Evolutionary conservation across 2,113 vertebrate genomes (phyloP).

Genomic region (Oostethus manadensis): DNA sequence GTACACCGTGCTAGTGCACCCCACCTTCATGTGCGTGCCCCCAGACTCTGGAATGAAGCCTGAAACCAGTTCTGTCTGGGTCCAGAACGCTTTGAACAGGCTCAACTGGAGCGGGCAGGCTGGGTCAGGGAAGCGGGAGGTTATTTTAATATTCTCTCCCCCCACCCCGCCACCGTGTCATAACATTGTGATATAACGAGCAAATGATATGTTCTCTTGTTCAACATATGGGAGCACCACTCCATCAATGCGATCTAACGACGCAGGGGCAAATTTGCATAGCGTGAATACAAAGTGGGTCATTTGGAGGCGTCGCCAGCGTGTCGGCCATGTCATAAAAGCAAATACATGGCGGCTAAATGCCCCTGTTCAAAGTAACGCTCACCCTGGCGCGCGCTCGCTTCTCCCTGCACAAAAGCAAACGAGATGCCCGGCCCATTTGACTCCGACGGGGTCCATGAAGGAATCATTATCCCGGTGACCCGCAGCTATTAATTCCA

Average conservation of each 20-base stretch:
- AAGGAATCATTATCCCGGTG: constrained; percentile 72
- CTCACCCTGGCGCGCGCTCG: constrained; percentile 58
- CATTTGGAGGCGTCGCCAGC: constrained; percentile 64
- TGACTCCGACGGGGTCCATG: constrained; percentile 67
- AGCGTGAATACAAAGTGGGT: constrained; percentile 72
- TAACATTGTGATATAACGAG: constrained; percentile 50
- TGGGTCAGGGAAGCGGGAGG: not conserved
- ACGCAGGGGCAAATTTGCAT: constrained; percentile 62
- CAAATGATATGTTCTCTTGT: constrained; percentile 57
- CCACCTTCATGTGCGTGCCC: not conserved
- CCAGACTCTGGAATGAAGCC: constrained; percentile 16
- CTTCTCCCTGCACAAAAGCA: constrained; percentile 32
- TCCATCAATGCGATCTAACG: constrained; percentile 58
- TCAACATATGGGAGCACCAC: constrained; percentile 49
- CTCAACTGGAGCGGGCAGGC: constrained; percentile 19
- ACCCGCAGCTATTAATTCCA: constrained; percentile 71
- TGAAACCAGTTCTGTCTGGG: constrained; percentile 3
- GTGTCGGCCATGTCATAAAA: constrained; percentile 57
- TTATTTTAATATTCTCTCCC: not conserved
- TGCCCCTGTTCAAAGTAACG: constrained; percentile 54
- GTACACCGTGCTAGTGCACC: not conserved
- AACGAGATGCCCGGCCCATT: constrained; percentile 57
- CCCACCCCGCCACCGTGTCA: constrained; percentile 18
- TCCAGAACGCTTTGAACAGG: not conserved
- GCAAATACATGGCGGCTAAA: constrained; percentile 61